Evolutionary conservation across 92 coral and sea anemone genomes (phyloP).

Genomic region (Zoanthus sansibaricus): DNA sequence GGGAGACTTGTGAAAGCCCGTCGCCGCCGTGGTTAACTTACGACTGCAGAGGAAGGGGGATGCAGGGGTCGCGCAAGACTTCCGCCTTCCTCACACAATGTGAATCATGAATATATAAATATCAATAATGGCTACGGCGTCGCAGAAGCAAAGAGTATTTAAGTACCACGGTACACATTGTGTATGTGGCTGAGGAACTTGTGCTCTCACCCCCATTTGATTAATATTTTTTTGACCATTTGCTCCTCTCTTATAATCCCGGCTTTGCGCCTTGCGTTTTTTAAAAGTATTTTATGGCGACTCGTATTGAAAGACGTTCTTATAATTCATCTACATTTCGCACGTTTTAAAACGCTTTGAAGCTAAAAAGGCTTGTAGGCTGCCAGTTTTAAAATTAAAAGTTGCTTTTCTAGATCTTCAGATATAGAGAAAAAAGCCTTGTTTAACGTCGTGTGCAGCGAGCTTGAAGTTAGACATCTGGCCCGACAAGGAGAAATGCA

Average conservation of each 20-base stretch:
- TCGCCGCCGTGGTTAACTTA: slow-evolving; percentile 5
- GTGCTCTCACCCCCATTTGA: not conserved
- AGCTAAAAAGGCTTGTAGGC: not conserved
- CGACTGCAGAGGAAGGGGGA: slow-evolving; percentile 26
- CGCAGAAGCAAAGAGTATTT: too few relatives aligned
- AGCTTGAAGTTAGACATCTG: not conserved
- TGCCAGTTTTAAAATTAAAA: not conserved
- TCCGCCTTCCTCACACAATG: not conserved
- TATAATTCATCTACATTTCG: too few relatives aligned
- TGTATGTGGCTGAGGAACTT: not conserved
- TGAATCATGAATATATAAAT: too few relatives aligned
- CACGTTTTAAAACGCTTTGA: too few relatives aligned
- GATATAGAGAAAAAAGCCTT: not conserved
- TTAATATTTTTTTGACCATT: not conserved
- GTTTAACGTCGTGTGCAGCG: not conserved
- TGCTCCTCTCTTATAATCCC: too few relatives aligned
- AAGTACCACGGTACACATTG: not conserved
- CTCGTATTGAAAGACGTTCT: too few relatives aligned
- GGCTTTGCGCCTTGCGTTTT: too few relatives aligned
- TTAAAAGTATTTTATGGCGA: too few relatives aligned
- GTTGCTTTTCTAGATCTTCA: too few relatives aligned
- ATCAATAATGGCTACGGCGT: too few relatives aligned
- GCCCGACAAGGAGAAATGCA: not conserved
- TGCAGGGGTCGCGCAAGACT: slow-evolving; percentile 12
- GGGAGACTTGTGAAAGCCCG: slow-evolving; percentile 20